Conservation (phyloP, 2,888 invertebrate species). For the Polydrusus tereticollis region DNA sequence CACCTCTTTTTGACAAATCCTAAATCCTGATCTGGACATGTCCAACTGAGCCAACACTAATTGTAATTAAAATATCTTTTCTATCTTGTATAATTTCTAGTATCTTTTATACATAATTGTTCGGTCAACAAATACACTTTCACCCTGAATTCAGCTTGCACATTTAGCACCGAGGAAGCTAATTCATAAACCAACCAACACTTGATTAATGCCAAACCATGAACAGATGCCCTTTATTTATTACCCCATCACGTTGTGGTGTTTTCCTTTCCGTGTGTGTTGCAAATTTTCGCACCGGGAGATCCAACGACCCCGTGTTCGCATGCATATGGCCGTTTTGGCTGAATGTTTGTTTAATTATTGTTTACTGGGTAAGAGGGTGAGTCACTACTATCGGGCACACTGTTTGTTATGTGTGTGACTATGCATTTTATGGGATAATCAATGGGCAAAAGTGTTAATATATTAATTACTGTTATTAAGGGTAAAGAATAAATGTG, state of each 20-base stretch:
- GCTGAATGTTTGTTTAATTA: conserved; percentile 46
- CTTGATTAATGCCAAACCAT: conserved; percentile 42
- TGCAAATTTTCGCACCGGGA: conserved; percentile 44
- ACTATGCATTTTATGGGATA: conserved; percentile 12
- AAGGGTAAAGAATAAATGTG: background rate
- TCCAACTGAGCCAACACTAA: no score
- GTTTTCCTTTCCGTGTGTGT: conserved; percentile 40
- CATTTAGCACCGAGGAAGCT: background rate
- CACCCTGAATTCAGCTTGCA: background rate
- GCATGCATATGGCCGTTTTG: conserved; percentile 46
- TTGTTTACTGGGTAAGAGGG: conserved; percentile 42
- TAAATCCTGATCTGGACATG: no score
- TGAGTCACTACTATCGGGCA: conserved; percentile 34
- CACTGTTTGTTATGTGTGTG: conserved; percentile 9
- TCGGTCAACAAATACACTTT: background rate
- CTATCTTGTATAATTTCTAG: no score
- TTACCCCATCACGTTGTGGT: conserved; percentile 33
- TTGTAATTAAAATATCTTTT: no score
- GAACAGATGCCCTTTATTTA: conserved; percentile 42
- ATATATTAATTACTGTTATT: background rate
- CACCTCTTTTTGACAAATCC: no score
- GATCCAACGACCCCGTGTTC: conserved; percentile 28
- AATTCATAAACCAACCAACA: conserved; percentile 34
- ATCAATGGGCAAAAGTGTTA: background rate
- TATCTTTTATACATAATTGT: no score